A percentile compares a stretch with the other conserved stretches of the same genome.
These are phyloP conservation scores for Drosophila littoralis DNA, from an alignment of 1,140 invertebrate species.

Conservation along the genomic window DNA sequence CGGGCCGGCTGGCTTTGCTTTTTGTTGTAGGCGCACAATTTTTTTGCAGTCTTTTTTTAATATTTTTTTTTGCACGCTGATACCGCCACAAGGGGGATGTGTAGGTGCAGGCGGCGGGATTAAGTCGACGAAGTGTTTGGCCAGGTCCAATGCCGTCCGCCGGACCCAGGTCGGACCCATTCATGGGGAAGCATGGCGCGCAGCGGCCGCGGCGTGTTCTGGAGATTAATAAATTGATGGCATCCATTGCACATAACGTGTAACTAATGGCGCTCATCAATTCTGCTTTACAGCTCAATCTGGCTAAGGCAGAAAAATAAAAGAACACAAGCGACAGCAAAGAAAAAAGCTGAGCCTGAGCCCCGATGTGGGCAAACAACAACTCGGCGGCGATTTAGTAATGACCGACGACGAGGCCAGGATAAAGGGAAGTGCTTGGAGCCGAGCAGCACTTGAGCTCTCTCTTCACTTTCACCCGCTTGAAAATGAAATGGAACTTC, in stretches of 20 bases:
- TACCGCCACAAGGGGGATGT: conserved; percentile 3
- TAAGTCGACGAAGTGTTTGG: conserved; percentile 68
- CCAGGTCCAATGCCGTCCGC: conserved; percentile 41
- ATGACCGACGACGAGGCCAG: conserved; percentile 49
- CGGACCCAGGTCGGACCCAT: conserved; percentile 48
- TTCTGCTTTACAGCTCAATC: conserved; percentile 85
- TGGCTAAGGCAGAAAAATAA: conserved; percentile 71
- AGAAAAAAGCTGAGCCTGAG: conserved; percentile 33
- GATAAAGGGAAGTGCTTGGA: conserved; percentile 19
- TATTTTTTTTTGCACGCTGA: conserved; percentile 41
- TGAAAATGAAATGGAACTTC: conserved; percentile 42
- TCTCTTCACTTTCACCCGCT: conserved; percentile 52
- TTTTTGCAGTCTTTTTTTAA: conserved; percentile 18
- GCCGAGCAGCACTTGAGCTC: conserved; percentile 42
- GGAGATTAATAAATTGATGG: conserved; percentile 85
- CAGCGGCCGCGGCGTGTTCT: conserved; percentile 76
- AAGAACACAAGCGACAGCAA: conserved; percentile 20
- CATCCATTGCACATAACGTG: conserved; percentile 85
- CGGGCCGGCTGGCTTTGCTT: conserved; percentile 30
- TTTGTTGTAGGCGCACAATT: conserved; percentile 60
- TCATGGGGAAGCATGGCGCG: conserved; percentile 50
- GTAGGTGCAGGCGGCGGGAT: conserved; percentile 41
- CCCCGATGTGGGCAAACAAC: conserved; percentile 35
- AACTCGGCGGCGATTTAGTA: conserved; percentile 49
- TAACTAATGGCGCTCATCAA: conserved; percentile 85